Percentiles rank a stretch among this genome's conserved stretches.
Evolutionary conservation across 1,140 invertebrate genomes (phyloP).

Genomic region (Zaprionus kolodkinae): DNA sequence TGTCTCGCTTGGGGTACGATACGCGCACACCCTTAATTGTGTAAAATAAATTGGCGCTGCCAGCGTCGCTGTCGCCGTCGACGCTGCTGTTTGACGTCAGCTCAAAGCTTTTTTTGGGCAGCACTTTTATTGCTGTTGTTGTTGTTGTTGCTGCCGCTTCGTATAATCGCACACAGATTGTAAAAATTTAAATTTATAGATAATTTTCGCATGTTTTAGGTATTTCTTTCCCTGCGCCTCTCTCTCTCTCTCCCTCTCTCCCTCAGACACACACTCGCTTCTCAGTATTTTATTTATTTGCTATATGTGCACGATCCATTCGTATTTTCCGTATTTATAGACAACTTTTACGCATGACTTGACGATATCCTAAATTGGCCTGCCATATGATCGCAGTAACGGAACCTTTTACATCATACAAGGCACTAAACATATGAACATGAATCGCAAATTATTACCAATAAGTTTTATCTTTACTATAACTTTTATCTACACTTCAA

Average conservation of each 20-base stretch:
- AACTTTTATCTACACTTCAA: not conserved
- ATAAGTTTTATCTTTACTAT: not conserved
- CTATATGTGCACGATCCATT: conserved; percentile 42
- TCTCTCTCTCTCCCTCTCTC: conserved; percentile 18
- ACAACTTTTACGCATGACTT: conserved; percentile 78
- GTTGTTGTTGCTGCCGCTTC: conserved; percentile 44
- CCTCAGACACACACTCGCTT: not conserved
- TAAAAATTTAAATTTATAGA: conserved; percentile 83
- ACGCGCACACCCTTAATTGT: conserved; percentile 79
- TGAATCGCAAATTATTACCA: not conserved
- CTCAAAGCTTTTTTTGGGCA: conserved; percentile 74
- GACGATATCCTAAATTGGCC: conserved; percentile 65
- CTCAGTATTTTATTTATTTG: conserved; percentile 20
- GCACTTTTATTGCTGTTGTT: conserved; percentile 60
- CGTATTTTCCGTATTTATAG: conserved; percentile 55
- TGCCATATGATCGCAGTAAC: conserved; percentile 21
- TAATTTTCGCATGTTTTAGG: conserved; percentile 80
- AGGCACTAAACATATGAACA: not conserved
- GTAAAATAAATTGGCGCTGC: conserved; percentile 80
- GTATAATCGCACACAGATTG: conserved; percentile 78
- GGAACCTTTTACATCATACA: conserved; percentile 31
- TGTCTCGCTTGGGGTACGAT: conserved; percentile 31
- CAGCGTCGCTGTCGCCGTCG: conserved; percentile 25
- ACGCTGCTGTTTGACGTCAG: conserved; percentile 73
- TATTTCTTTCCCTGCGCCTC: conserved; percentile 33